phyloP scores from a whole-genome alignment of 2,888 invertebrate species.

The Epinotia bilunana region DNA sequence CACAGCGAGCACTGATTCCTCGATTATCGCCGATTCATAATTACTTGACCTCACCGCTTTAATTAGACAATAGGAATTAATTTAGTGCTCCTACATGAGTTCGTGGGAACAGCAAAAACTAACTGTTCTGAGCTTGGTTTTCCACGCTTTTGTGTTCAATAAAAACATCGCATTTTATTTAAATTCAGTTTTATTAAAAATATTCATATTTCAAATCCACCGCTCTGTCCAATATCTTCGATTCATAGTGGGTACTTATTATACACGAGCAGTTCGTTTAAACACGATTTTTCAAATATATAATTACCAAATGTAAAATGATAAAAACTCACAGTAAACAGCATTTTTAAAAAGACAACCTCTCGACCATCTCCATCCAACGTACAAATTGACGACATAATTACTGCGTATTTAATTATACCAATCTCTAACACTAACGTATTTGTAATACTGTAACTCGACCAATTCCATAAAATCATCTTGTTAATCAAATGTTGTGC shows the following conservation, averaged over 20 bases:
- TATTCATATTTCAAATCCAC: slow-evolving; percentile 76
- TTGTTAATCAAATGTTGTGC: slow-evolving; percentile 65
- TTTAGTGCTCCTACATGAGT: slow-evolving; percentile 53
- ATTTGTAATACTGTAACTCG: slow-evolving; percentile 76
- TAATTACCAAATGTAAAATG: slow-evolving; percentile 74
- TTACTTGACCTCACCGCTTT: slow-evolving; percentile 72
- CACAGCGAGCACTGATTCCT: slow-evolving; percentile 79
- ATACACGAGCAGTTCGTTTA: slow-evolving; percentile 60
- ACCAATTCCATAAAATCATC: slow-evolving; percentile 72
- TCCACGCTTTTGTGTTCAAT: slow-evolving; percentile 12
- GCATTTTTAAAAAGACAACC: slow-evolving; percentile 60
- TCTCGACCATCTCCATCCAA: slow-evolving; percentile 58
- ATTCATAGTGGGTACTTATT: slow-evolving; percentile 56
- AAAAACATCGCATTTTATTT: slow-evolving; percentile 56
- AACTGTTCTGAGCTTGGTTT: neutral
- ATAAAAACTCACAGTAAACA: slow-evolving; percentile 70
- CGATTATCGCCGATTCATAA: slow-evolving; percentile 81
- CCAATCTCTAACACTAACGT: slow-evolving; percentile 69
- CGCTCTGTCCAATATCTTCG: slow-evolving; percentile 59
- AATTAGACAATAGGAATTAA: slow-evolving; percentile 72
- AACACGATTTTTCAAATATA: slow-evolving; percentile 69
- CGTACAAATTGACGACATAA: slow-evolving; percentile 66
- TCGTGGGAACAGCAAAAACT: slow-evolving; percentile 47
- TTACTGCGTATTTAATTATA: slow-evolving; percentile 54
- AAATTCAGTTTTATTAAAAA: slow-evolving; percentile 81